A percentile compares a stretch with the other conserved stretches of the same genome.
phyloP scores from a whole-genome alignment of 2,888 invertebrate genomes.

The Spilarctia lutea region DNA sequence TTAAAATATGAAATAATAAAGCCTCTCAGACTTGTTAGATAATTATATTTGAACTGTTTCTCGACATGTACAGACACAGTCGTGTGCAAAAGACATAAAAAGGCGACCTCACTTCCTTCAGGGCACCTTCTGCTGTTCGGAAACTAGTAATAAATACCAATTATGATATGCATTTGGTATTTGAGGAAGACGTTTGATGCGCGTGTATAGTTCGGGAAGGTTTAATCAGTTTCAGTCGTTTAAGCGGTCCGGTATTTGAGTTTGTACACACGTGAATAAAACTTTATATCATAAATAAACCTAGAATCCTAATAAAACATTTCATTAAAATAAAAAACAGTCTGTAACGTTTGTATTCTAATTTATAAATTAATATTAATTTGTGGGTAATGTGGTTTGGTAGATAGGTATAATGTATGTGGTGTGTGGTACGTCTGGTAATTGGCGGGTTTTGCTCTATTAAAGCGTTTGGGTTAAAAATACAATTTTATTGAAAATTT shows the following conservation, averaged over 20 bases:
- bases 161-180: no score
- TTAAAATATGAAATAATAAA: no score
- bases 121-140: background rate
- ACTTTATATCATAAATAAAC: no score
- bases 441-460: background rate
- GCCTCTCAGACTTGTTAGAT: background rate
- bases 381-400: background rate
- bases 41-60: background rate
- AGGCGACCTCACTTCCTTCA: background rate
- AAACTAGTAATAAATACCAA: background rate
- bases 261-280: no score
- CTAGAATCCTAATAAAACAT: no score
- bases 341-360: background rate
- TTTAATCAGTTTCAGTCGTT: no score
- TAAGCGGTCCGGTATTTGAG: no score
- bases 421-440: background rate
- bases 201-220: background rate
- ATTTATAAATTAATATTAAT: constrained; percentile 4
- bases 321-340: no score
- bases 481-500: background rate
- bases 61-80: background rate
- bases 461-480: background rate
- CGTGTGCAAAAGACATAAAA: background rate
- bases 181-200: background rate
- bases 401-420: background rate